Evolutionary conservation across 1,140 invertebrate species (phyloP), one percentile per base, ranked within the genome.

Genomic region (Metaphire vulgaris): DNA sequence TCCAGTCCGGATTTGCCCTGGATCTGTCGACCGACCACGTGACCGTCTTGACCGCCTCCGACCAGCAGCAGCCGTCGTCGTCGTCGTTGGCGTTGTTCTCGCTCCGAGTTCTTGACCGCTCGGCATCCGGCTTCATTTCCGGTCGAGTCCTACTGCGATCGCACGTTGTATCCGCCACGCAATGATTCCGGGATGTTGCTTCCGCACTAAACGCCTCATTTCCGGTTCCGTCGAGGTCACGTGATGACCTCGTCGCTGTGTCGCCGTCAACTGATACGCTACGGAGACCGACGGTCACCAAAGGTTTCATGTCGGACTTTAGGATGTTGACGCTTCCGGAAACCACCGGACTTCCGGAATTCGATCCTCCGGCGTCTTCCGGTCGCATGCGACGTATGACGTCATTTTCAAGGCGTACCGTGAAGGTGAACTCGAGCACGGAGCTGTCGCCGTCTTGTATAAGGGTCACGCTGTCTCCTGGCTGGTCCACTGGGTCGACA

Each of bases 361-460:
- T 56, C 41, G 41, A 56, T 6, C 21, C 41, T 21, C 6, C 41
- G 6, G 41, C 6, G 41, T 56, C 41, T 56, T 56, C 41, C 41
- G 41, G 41, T 56, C 41, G 6, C 6, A 56, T 56, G 6, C 41
- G 41, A 6, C 41, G 41, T 6, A 56, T 56, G 41, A 56, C 41
- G 41, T 56, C 41, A 56, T 56, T 56, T n/a, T 41, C 72, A 12
- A 73, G 26, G 26, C 72, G 32, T 2, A 73, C 72, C 1, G 72
- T 73, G 32, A 73, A 41, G 14, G 32, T 73, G 72, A 73, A 73
- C n/a, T 73, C 72, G 6, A 73, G 33, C 21, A 73, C 34, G 32
- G 72, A 73, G 34, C 41, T 29, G 72, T 73, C 72, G 12, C 30
- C 67, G 30, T 28, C 67, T 26, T 69, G 41, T 6, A 56, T 12